Percentiles rank a stretch among this genome's conserved stretches.
These are phyloP conservation scores for Pedicia rivosa DNA, from an alignment of 2,888 invertebrate species.

Conservation along the genomic window DNA sequence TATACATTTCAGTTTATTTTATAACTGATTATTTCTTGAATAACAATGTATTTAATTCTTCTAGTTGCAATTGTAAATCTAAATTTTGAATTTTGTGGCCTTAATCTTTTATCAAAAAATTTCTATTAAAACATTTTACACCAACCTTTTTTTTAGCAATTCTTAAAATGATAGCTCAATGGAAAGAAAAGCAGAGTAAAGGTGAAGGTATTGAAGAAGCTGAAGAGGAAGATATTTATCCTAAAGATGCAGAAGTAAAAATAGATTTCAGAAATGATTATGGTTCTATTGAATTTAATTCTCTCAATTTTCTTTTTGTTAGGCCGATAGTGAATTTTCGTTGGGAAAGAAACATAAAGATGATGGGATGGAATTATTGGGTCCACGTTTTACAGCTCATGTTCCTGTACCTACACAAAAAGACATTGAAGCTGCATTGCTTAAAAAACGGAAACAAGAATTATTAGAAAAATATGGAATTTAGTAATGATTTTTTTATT, in stretches of 20 bases:
- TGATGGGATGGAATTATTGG: conserved; percentile 30
- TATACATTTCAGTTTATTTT: too few species aligned
- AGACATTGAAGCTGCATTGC: conserved; percentile 83
- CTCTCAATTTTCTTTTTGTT: not conserved
- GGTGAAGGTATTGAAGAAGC: conserved; percentile 38
- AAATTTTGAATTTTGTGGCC: too few species aligned
- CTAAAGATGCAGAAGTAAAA: conserved; percentile 17
- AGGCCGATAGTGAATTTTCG: not conserved
- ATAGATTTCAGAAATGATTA: not conserved
- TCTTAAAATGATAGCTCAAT: conserved; percentile 45
- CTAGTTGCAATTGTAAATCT: too few species aligned
- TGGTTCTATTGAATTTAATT: not conserved
- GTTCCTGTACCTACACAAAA: conserved; percentile 89
- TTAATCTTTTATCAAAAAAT: too few species aligned
- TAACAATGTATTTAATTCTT: too few species aligned
- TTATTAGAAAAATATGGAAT: conserved; percentile 69
- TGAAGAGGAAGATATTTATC: conserved; percentile 57
- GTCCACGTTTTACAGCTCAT: conserved; percentile 56
- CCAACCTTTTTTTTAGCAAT: conserved; percentile 32
- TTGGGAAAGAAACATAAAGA: conserved; percentile 9
- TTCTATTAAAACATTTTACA: too few species aligned
- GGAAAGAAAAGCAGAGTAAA: conserved; percentile 46
- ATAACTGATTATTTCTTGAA: too few species aligned
- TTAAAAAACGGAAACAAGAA: conserved; percentile 83
- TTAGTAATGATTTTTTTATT: too few species aligned